Conservation (phyloP, 1,140 invertebrate species). For the Gerris buenoi region DNA sequence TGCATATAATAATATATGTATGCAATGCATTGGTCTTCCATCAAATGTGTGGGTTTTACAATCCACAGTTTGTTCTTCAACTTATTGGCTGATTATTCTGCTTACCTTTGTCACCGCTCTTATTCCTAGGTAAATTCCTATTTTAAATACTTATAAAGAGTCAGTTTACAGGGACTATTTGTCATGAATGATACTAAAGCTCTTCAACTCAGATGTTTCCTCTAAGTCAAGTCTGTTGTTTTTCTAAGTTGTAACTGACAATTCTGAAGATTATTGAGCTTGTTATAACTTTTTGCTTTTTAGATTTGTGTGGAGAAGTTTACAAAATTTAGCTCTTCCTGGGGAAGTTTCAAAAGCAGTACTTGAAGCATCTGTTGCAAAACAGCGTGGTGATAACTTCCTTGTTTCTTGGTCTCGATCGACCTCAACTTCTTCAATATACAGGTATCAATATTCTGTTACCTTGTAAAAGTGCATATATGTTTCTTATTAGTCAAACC, state of each 20-base stretch:
- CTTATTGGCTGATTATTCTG: conserved; percentile 66
- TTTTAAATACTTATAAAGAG: no score
- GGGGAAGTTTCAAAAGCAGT: conserved; percentile 38
- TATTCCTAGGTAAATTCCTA: conserved; percentile 77
- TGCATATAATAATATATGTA: conserved; percentile 63
- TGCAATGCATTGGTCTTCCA: conserved; percentile 60
- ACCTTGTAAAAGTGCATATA: no score
- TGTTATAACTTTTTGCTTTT: conserved; percentile 6
- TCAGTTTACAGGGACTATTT: no score
- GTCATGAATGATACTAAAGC: not conserved
- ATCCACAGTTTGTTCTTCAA: conserved; percentile 49
- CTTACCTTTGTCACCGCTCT: conserved; percentile 61
- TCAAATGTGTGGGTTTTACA: conserved; percentile 78
- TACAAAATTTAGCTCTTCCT: conserved; percentile 35
- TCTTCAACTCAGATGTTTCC: no score
- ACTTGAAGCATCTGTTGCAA: conserved; percentile 28
- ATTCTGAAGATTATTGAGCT: conserved; percentile 2
- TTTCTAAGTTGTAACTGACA: conserved; percentile 4
- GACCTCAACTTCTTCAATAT: conserved; percentile 44
- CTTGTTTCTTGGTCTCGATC: conserved; percentile 47
- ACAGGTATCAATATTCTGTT: no score
- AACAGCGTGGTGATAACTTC: conserved; percentile 41
- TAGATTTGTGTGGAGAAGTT: conserved; percentile 33
- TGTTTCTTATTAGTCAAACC: no score
- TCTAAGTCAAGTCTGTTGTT: no score